phyloP scores from a whole-genome alignment of 2,888 invertebrate species.

The Agrotis ipsilon region DNA sequence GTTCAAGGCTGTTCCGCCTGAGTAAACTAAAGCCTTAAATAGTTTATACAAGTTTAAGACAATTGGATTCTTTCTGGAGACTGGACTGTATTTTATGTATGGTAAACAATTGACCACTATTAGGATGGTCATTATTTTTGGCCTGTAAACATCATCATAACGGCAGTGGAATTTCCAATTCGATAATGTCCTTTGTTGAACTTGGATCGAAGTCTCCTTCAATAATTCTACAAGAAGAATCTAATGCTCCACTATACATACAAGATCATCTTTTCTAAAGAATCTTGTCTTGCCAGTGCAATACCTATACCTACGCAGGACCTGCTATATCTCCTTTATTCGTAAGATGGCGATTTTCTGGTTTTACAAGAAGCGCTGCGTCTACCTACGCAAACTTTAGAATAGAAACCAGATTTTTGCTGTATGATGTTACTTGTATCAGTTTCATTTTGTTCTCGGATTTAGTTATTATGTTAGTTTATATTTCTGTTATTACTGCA shows the following conservation, averaged over 20 bases:
- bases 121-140: not conserved
- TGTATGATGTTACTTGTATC: slow-evolving; percentile 51
- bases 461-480: not conserved
- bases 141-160: not conserved
- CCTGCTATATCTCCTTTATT: slow-evolving; percentile 51
- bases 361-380: slow-evolving; percentile 51
- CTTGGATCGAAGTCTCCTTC: not conserved
- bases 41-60: not conserved
- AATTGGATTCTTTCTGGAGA: not conserved
- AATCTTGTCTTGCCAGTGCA: slow-evolving; percentile 30
- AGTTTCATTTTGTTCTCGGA: slow-evolving; percentile 26
- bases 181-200: too few relatives aligned
- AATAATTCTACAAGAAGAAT: not conserved
- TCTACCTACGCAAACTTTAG: slow-evolving; percentile 58
- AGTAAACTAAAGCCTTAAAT: slow-evolving; percentile 8
- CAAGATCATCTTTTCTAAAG: slow-evolving; percentile 9
- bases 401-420: slow-evolving; percentile 57
- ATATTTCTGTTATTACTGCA: not conserved
- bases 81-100: not conserved
- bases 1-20: slow-evolving; percentile 45
- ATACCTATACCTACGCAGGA: slow-evolving; percentile 28
- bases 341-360: slow-evolving; percentile 51
- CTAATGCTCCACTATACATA: not conserved
- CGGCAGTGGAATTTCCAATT: too few relatives aligned
- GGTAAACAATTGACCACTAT: not conserved